A percentile compares a stretch with the other conserved stretches of the same genome.
These are phyloP conservation scores for Tetranychus piercei DNA, from an alignment of 2,888 invertebrate species.

Conservation along the genomic window DNA sequence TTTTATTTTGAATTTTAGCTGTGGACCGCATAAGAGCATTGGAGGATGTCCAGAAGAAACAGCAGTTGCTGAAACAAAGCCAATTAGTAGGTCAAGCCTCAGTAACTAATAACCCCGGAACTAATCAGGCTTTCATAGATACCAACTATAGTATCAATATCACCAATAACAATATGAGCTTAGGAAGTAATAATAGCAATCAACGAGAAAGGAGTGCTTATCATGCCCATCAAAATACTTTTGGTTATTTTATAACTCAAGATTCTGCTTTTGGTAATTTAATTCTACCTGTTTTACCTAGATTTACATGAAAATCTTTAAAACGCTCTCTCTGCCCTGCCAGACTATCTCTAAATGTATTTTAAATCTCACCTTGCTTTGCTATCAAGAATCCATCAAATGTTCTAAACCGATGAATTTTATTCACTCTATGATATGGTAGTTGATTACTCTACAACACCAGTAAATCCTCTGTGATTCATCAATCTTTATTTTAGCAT, in stretches of 20 bases:
- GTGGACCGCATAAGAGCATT: conserved; percentile 1
- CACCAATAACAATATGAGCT: neutral
- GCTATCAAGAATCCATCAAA: too few species aligned
- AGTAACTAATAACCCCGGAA: neutral
- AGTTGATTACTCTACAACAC: too few species aligned
- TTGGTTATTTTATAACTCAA: conserved; percentile 18
- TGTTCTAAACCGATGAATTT: too few species aligned
- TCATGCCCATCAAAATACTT: conserved; percentile 16
- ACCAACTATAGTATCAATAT: neutral
- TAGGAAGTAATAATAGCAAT: neutral
- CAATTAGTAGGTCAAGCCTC: neutral
- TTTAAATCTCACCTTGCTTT: too few species aligned
- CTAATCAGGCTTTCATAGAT: conserved; percentile 10
- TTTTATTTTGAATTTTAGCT: neutral
- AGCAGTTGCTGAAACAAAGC: conserved; percentile 15
- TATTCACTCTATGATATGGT: too few species aligned
- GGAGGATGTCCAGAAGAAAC: conserved; percentile 16
- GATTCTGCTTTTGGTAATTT: conserved; percentile 17
- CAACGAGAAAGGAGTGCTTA: conserved; percentile 14
- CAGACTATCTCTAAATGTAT: too few species aligned
- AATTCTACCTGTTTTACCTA: conserved; percentile 10
- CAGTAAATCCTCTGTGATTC: too few species aligned
- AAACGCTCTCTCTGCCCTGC: neutral
- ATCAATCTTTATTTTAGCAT: too few species aligned
- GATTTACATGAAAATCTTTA: neutral